Conservation (phyloP, 2,113 vertebrate species). For the Pyrgilauda ruficollis region DNA sequence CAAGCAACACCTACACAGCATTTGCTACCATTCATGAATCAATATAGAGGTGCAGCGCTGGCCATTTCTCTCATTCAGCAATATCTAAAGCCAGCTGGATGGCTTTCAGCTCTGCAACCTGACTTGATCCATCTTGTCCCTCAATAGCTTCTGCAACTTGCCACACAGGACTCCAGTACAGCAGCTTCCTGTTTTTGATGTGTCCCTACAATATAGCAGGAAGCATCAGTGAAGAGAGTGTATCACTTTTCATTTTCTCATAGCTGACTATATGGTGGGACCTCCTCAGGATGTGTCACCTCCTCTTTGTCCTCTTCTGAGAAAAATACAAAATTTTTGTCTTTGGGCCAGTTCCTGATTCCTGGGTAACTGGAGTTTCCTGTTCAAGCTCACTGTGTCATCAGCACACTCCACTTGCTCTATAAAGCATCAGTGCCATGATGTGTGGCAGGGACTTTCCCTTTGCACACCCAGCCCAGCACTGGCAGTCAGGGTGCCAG, state of each 20-base stretch:
- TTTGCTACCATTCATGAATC: neutral
- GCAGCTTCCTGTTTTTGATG: neutral
- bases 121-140: neutral
- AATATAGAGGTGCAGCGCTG: fast-evolving
- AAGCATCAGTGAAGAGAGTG: neutral
- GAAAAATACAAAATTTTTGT: neutral
- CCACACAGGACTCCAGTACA: neutral
- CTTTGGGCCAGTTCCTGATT: neutral
- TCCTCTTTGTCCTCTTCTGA: neutral
- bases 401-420: neutral
- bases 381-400: neutral
- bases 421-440: neutral
- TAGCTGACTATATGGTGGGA: neutral
- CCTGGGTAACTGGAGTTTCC: neutral
- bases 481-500: neutral
- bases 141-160: neutral
- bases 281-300: neutral
- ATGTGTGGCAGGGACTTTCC: neutral
- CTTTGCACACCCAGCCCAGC: too few species aligned
- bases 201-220: neutral
- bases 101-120: neutral
- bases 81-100: neutral
- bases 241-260: neutral
- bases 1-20: neutral
- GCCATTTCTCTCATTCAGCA: fast-evolving